These are phyloP conservation scores for Carpatolechia fugitivella DNA, from an alignment of 2,888 invertebrate genomes.

Conservation along the genomic window DNA sequence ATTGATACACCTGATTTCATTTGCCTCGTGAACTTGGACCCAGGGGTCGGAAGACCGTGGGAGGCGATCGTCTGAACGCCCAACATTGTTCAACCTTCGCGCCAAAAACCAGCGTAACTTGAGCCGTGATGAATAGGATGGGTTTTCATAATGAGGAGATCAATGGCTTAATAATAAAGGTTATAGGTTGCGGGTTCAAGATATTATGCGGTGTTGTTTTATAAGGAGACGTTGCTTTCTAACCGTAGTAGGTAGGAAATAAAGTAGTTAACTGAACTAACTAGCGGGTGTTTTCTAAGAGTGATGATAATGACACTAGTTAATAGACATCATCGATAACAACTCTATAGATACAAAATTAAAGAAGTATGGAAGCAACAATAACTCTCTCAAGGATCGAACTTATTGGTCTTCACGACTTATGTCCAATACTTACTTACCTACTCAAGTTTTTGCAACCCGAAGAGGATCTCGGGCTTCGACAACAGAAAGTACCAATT, in stretches of 20 bases:
- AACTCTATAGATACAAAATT: background rate
- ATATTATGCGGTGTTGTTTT: constrained; percentile 12
- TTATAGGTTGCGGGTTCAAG: constrained; percentile 1
- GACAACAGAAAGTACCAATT: no score
- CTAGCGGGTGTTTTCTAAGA: no score
- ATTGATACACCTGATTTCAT: constrained; percentile 58
- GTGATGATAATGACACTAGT: no score
- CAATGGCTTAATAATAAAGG: constrained; percentile 10
- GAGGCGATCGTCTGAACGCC: constrained; percentile 32
- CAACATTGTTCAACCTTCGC: constrained; percentile 39
- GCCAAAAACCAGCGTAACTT: constrained; percentile 27
- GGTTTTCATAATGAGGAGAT: constrained; percentile 14
- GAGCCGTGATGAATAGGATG: constrained; percentile 23
- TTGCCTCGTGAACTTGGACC: constrained; percentile 43
- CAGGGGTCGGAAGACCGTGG: constrained; percentile 48
- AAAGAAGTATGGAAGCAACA: no score
- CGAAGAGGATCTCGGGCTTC: no score
- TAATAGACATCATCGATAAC: no score
- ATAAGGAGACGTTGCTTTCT: background rate
- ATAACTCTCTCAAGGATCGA: no score
- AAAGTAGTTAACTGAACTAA: no score
- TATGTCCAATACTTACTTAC: no score
- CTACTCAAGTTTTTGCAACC: no score
- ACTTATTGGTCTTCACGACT: no score
- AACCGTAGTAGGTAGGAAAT: background rate